Base-by-base conservation (phyloP, 2,797 vertebrate species). In the Sebastolobus altivelis region DNA sequence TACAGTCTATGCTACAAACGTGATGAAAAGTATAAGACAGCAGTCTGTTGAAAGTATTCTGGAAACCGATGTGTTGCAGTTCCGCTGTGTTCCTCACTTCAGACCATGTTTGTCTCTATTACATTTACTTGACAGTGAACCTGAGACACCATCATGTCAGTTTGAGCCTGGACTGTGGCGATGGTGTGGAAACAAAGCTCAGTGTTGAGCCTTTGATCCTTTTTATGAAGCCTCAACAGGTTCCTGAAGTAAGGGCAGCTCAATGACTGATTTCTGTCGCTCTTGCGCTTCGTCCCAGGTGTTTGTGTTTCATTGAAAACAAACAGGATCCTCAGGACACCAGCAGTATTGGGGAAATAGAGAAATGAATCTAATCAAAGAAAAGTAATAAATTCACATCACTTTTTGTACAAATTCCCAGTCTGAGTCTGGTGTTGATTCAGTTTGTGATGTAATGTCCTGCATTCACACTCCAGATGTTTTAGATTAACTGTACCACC, bases 201-300 rank as follows among this genome's bases (percentile, higher is more conserved):
- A 16, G 13, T 13, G 54, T 69, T 77, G 65, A 85, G 54, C 33
- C 40, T 69, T 60, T 87, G 71, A 83, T 87, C 77, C 62, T 2
- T 22, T 49, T 49, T 8, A 2, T 49, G 25, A 72, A 68, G 29
- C 54, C 52, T 0, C 29, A 37, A 6, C 35, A 40, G 31, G 52
- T 70, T 66, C 7, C 8, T n/a, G 27, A 43, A 54, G 55, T 18
- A 20, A 65, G 38, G 16, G 40, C 52, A 54, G 54, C 11, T 8
- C 46, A 67, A 35, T 18, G 59, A 25, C 29, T 38, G 11, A 25
- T 54, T 8, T 68, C n/a, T 37, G 29, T 71, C 10, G 6, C 8
- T 4, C 2, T 1, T 7, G 18, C 59, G 2, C 12, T 12, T 33
- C 20, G n/a, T 18, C 22, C 68, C 63, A 68, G 73, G 73, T 85